Conservation (phyloP, 1,140 invertebrate species). For the Camponotus pennsylvanicus region DNA sequence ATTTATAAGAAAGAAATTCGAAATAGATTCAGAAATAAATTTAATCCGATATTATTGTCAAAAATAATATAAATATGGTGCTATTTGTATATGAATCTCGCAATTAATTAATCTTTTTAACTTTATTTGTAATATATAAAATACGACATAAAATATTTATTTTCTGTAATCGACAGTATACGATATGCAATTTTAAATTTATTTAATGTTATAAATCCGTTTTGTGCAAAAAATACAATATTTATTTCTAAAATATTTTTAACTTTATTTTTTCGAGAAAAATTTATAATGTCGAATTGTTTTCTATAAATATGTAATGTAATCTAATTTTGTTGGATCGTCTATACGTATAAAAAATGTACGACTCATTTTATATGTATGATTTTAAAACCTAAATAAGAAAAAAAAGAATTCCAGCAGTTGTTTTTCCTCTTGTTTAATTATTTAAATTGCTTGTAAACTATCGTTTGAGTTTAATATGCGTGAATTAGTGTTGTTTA, state of each 20-base stretch:
- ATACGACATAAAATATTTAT: background rate
- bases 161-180: background rate
- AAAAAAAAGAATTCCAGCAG: background rate
- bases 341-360: background rate
- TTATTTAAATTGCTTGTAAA: background rate
- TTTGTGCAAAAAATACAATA: background rate
- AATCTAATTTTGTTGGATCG: background rate
- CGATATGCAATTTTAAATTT: background rate
- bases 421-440: conserved; percentile 15
- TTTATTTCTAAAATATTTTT: background rate
- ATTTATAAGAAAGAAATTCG: too few relatives aligned
- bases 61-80: background rate
- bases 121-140: background rate
- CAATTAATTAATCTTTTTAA: background rate
- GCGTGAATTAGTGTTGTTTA: conserved; percentile 25
- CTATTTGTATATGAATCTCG: background rate
- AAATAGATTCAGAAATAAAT: background rate
- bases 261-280: background rate
- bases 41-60: background rate
- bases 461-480: background rate
- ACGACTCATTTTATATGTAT: background rate
- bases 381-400: background rate
- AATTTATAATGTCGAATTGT: background rate
- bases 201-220: background rate
- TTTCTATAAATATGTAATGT: background rate